These are phyloP conservation scores for Otus sunia DNA, from an alignment of 2,113 vertebrate species.

Conservation along the genomic window DNA sequence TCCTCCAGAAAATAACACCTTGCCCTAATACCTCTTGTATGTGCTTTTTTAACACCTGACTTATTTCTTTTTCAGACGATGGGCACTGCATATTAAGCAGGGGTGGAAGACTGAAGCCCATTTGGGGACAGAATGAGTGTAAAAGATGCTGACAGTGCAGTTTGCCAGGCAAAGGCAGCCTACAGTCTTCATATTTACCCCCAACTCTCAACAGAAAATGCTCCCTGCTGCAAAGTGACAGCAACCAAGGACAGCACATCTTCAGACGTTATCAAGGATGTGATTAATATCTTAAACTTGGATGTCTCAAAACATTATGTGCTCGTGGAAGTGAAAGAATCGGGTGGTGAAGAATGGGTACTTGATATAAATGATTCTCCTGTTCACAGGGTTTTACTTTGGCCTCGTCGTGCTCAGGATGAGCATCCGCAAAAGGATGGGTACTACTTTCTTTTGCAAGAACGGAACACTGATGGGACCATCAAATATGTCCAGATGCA, in stretches of 20 bases:
- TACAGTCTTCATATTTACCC: constrained; percentile 86
- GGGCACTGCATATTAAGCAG: constrained; percentile 67
- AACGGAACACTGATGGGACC: constrained; percentile 80
- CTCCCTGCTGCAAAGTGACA: constrained; percentile 78
- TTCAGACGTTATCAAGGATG: constrained; percentile 77
- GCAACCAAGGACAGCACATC: constrained; percentile 78
- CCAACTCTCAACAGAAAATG: constrained; percentile 71
- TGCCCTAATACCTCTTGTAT: not conserved
- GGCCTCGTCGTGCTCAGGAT: constrained; percentile 83
- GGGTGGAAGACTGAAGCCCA: constrained; percentile 79
- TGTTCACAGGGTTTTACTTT: constrained; percentile 82
- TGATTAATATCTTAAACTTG: constrained; percentile 74
- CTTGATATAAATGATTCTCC: constrained; percentile 80
- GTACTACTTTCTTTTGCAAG: constrained; percentile 89
- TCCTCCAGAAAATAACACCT: not conserved
- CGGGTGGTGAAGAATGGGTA: constrained; percentile 75
- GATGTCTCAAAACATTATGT: constrained; percentile 75
- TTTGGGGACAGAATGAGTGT: constrained; percentile 85
- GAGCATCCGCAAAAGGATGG: constrained; percentile 80
- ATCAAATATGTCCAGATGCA: constrained; percentile 87
- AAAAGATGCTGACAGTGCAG: constrained; percentile 68
- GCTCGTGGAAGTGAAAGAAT: constrained; percentile 86
- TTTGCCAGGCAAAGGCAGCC: constrained; percentile 67
- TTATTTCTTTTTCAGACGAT: constrained; percentile 70
- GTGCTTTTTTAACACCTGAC: not conserved